These are phyloP conservation scores for Macrostomum lignano DNA, from an alignment of 1,140 invertebrate genomes.

Conservation along the genomic window DNA sequence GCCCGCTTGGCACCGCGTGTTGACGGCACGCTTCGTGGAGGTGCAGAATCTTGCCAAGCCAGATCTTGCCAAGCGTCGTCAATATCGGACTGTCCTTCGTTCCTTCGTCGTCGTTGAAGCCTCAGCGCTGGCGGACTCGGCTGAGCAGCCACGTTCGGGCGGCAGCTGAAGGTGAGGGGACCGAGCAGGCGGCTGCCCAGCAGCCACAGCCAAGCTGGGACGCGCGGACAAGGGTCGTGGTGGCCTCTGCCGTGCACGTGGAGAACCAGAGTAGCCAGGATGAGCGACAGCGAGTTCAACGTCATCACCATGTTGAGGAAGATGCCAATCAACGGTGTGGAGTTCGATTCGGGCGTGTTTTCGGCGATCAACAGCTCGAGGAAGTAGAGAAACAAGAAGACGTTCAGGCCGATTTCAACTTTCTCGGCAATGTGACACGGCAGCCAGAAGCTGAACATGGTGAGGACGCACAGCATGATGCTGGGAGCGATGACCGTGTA, in stretches of 20 bases:
- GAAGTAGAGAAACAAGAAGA: slow-evolving; percentile 23
- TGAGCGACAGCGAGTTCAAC: slow-evolving; percentile 3
- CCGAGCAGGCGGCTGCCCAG: neutral
- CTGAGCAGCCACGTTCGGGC: neutral
- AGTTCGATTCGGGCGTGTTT: slow-evolving; percentile 24
- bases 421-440: slow-evolving; percentile 23
- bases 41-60: no score
- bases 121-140: neutral
- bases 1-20: no score
- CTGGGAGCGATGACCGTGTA: slow-evolving; percentile 25
- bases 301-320: slow-evolving; percentile 5
- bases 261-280: slow-evolving; percentile 1
- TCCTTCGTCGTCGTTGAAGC: no score
- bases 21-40: no score
- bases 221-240: neutral
- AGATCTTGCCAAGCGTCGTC: no score
- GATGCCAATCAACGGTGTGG: slow-evolving; percentile 18
- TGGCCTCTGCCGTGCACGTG: neutral
- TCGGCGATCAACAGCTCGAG: slow-evolving; percentile 22
- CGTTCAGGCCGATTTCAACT: slow-evolving; percentile 22
- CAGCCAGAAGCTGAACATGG: slow-evolving; percentile 17
- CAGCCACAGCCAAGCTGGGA: neutral
- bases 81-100: no score
- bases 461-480: slow-evolving; percentile 20
- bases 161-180: neutral